Base-by-base conservation (phyloP, 2,888 invertebrate genomes). In the Euspilapteryx auroguttella region DNA sequence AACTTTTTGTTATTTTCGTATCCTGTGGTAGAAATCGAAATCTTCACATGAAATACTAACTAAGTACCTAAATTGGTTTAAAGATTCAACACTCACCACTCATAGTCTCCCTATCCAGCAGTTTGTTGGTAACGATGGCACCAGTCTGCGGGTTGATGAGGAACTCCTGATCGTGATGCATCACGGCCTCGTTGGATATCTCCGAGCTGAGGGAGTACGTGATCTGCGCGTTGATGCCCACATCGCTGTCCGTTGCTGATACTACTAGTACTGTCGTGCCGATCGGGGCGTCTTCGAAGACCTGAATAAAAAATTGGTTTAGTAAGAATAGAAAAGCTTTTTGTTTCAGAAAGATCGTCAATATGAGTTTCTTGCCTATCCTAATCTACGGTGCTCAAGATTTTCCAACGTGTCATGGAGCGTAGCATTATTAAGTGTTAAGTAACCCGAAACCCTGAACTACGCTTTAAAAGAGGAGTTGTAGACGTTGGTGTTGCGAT, bases 261-360 rank as follows among this genome's bases (percentile, higher is more conserved):
- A 98, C 91, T 0, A 94, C 89, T 0, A 95, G 75, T 0, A 98
- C 93, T 0, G 94, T 94, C 0, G 92, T 90, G 0, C 96, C 97
- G 12, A 94, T 69, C 0, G 91, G 88, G 0, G 93, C 89, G 62
- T 97, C 94, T 76, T 99, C 98, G 47, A 93, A 91, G 0, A 95
- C 82, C 58, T 83, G n/a, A n/a, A n/a, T n/a, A 66, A 1, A 73
- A 63, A 39, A 14, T 14, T 27, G 11, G 24, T 30, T 12, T 14
- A 21, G 9, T 14, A 8, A 11, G n/a, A n/a, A n/a, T n/a, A n/a
- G n/a, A n/a, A n/a, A n/a, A n/a, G n/a, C n/a, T n/a, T n/a, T n/a
- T n/a, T n/a, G n/a, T n/a, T n/a, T n/a, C n/a, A n/a, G n/a, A n/a
- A n/a, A n/a, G n/a, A n/a, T n/a, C n/a, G n/a, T n/a, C n/a, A n/a